phyloP scores from a whole-genome alignment of 2,888 invertebrate species.

The Scaptomyza cyrtandrae region DNA sequence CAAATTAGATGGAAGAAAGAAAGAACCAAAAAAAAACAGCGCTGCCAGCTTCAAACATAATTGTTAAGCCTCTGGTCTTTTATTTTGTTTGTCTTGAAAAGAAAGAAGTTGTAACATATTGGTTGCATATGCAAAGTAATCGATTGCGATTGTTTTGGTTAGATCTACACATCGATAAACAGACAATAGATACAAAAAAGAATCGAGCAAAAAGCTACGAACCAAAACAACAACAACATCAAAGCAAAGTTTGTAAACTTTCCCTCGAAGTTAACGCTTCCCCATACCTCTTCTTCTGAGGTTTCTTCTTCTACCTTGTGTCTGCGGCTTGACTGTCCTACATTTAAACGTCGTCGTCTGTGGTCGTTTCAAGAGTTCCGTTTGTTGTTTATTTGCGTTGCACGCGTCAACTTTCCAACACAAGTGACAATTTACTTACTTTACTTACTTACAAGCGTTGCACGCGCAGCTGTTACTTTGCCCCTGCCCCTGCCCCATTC shows the following conservation, averaged over 20 bases:
- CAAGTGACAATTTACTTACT: conserved; percentile 63
- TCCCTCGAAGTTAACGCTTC: conserved; percentile 59
- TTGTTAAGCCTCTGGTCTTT: background rate
- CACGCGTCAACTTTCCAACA: conserved; percentile 61
- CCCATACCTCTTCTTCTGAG: conserved; percentile 7
- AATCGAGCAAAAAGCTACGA: conserved; percentile 11
- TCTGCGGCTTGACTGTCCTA: conserved; percentile 64
- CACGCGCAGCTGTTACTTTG: conserved; percentile 27
- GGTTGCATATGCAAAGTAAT: conserved; percentile 49
- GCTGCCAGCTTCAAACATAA: conserved; percentile 6
- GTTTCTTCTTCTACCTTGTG: conserved; percentile 27
- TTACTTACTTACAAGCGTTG: conserved; percentile 41
- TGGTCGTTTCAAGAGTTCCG: conserved; percentile 53
- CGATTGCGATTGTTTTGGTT: conserved; percentile 39
- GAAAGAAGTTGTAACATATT: conserved; percentile 1
- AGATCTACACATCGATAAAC: conserved; percentile 72
- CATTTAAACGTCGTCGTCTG: conserved; percentile 44
- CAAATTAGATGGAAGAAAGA: conserved; percentile 18
- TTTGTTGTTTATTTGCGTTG: conserved; percentile 56
- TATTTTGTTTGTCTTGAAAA: background rate
- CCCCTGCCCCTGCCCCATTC: background rate
- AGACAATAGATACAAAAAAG: conserved; percentile 16
- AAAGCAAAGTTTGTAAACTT: conserved; percentile 58
- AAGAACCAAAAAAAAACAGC: conserved; percentile 1
- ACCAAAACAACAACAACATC: conserved; percentile 8